These are phyloP conservation scores for Chrosomus eos DNA, from an alignment of 2,797 vertebrate genomes.

Conservation along the genomic window DNA sequence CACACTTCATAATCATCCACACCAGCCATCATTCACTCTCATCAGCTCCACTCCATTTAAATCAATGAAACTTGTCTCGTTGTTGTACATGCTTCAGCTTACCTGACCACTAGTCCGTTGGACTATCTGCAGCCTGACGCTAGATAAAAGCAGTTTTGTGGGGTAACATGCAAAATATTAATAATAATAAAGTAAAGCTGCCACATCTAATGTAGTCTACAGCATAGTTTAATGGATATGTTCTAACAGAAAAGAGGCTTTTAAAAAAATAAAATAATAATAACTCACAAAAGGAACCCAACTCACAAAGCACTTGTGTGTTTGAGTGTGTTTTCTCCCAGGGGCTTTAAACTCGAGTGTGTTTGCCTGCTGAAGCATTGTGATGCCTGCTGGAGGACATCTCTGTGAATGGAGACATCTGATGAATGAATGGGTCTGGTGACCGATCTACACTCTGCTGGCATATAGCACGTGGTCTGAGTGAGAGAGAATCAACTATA, in stretches of 20 bases:
- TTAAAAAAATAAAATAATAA: neutral
- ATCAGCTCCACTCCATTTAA: no score
- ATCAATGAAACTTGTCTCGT: no score
- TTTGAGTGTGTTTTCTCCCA: constrained; percentile 40
- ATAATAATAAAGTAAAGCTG: neutral
- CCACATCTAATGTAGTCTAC: neutral
- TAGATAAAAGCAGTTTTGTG: neutral
- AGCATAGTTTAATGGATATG: neutral
- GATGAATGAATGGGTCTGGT: constrained; percentile 83
- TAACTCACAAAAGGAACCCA: neutral
- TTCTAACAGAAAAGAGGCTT: neutral
- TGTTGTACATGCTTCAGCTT: no score
- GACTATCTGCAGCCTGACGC: no score
- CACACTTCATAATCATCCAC: no score
- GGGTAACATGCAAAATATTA: neutral
- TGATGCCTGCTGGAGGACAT: constrained; percentile 80
- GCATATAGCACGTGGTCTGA: constrained; percentile 22
- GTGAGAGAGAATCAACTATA: constrained; percentile 31
- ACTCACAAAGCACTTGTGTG: constrained; percentile 16
- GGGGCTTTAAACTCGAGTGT: constrained; percentile 70
- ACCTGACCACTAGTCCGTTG: no score
- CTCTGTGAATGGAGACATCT: constrained; percentile 79
- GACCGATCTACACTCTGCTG: constrained; percentile 70
- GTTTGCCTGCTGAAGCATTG: constrained; percentile 81
- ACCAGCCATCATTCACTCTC: no score